Evolutionary conservation across 2,113 vertebrate genomes (phyloP), one percentile per base, ranked within the genome.

Genomic region (Upupa epops): DNA sequence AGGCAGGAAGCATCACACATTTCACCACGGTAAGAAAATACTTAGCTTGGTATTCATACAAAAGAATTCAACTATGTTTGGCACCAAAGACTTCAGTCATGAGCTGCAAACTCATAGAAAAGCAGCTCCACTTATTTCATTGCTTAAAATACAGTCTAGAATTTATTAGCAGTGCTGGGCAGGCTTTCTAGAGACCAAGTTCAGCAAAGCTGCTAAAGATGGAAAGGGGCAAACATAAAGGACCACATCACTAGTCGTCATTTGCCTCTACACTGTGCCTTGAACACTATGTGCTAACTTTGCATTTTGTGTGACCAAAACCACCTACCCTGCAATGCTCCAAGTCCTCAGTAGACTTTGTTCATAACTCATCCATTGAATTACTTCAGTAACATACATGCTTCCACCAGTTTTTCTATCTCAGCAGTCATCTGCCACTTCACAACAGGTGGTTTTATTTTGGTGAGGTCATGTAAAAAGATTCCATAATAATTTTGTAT

Each of bases 381-480:
- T 6, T 66, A 59, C 40, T 63, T 29, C 22, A 51, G 15, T 32
- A 40, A 92, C 7, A 3, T 31, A 70, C 24, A 55, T 18, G 45
- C 40, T 93, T 70, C 29, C 78, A 86, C 45, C 65, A 32, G 11
- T 66, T 86, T 70, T 85, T 68, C 59, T 20, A 7, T 28, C 74
- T 92, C 82, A 93, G 79, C 87, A 83, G 61, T 55, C 72, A 92
- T 91, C 46, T 80, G 52, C 42, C 45, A 78, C 76, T 76, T 94
- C 54, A 78, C 34, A 93, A 77, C 0, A 78, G n/a, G 70, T 59
- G 54, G 29, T 21, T 91, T 76, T 91, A 61, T 93, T 95, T 89
- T 26, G 61, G 32, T 36, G 52, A 87, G 61, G 64, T 61, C 61
- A 55, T 2, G 16, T 87, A 59, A 48, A 49, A 25, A 79, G 42